Percentiles rank a stretch among this genome's conserved stretches.
Evolutionary conservation across 2,888 invertebrate species (phyloP).

Genomic region (Dryobotodes eremita): DNA sequence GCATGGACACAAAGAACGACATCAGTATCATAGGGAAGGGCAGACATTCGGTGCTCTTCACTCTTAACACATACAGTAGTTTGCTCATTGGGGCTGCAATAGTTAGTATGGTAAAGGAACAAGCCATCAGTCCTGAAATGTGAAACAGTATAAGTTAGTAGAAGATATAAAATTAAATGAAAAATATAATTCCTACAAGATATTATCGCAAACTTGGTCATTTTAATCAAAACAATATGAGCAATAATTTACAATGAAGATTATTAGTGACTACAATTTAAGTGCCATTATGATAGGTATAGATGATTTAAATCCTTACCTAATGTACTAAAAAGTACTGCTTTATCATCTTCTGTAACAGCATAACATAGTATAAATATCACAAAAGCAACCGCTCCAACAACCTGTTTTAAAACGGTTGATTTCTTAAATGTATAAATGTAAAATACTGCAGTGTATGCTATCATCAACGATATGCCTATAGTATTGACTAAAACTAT

Average conservation of each 20-base stretch:
- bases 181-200: not conserved
- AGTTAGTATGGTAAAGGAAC: conserved; percentile 94
- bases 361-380: conserved; percentile 91
- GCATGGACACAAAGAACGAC: conserved; percentile 94
- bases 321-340: conserved; percentile 90
- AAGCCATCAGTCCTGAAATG: conserved; percentile 91
- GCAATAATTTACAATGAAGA: conserved; percentile 2
- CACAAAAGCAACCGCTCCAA: conserved; percentile 88
- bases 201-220: not conserved
- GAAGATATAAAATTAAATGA: not conserved
- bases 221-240: conserved; percentile 5
- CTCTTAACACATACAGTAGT: conserved; percentile 94
- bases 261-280: conserved; percentile 17
- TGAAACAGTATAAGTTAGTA: conserved; percentile 8
- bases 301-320: conserved; percentile 88
- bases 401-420: conserved; percentile 91
- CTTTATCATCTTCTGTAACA: conserved; percentile 88
- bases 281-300: conserved; percentile 15
- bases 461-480: conserved; percentile 93
- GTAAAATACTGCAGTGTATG: conserved; percentile 93
- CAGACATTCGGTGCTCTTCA: conserved; percentile 95
- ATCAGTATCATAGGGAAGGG: conserved; percentile 96
- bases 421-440: conserved; percentile 94
- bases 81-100: conserved; percentile 96
- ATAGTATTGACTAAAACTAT: conserved; percentile 94